These are phyloP conservation scores for Pseudochaenichthys georgianus DNA, from an alignment of 2,797 vertebrate species.

Conservation along the genomic window DNA sequence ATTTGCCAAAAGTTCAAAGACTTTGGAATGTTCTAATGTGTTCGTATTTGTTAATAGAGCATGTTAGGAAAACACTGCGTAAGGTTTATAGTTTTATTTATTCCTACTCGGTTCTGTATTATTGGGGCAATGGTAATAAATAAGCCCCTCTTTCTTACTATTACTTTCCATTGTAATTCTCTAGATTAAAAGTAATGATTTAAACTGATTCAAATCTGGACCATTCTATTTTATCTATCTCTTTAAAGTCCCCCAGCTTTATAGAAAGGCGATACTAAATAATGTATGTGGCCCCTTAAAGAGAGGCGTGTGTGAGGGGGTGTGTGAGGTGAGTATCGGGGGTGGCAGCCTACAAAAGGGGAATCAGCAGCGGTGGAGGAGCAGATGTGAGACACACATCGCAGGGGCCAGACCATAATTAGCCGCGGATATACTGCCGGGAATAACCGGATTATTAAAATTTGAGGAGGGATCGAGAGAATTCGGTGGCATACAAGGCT, in stretches of 20 bases:
- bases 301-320: background rate
- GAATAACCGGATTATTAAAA: slow-evolving; percentile 70
- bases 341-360: slow-evolving; percentile 54
- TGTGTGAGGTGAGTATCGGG: slow-evolving; percentile 11
- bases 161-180: too few relatives aligned
- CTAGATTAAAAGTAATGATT: background rate
- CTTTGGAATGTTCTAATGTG: too few relatives aligned
- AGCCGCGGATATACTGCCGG: slow-evolving; percentile 59
- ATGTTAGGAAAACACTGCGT: too few relatives aligned
- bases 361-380: slow-evolving; percentile 41
- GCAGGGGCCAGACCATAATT: slow-evolving; percentile 54
- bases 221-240: background rate
- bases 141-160: too few relatives aligned
- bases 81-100: too few relatives aligned
- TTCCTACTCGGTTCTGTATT: too few relatives aligned
- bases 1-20: too few relatives aligned
- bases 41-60: too few relatives aligned
- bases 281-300: background rate
- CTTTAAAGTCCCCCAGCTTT: background rate
- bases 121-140: too few relatives aligned
- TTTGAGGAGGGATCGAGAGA: slow-evolving; percentile 53
- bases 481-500: slow-evolving; percentile 42
- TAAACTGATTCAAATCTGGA: background rate
- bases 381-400: slow-evolving; percentile 63
- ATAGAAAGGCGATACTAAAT: background rate